Percentiles rank a stretch among this genome's conserved stretches.
These are phyloP conservation scores for Gobiocypris rarus DNA, from an alignment of 2,113 vertebrate species.

Conservation along the genomic window DNA sequence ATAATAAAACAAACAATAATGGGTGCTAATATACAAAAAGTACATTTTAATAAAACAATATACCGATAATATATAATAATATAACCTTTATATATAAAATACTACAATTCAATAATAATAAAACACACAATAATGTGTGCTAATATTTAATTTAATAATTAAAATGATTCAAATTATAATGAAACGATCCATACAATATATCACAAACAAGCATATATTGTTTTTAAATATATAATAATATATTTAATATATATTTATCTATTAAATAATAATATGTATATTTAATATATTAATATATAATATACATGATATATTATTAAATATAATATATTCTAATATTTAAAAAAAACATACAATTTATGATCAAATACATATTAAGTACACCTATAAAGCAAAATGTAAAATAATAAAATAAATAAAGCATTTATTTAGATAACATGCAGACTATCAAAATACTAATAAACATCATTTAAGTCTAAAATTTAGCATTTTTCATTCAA, in stretches of 20 bases:
- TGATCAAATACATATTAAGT: background rate
- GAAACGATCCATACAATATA: background rate
- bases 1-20: too few species aligned
- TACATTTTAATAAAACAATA: too few species aligned
- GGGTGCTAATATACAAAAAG: too few species aligned
- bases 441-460: background rate
- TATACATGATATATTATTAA: too few species aligned
- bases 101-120: background rate
- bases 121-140: background rate
- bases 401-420: background rate
- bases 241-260: too few species aligned
- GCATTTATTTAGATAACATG: background rate
- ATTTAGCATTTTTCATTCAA: background rate
- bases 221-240: too few species aligned
- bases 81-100: too few species aligned
- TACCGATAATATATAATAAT: too few species aligned
- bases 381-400: background rate
- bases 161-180: background rate
- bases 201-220: background rate
- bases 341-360: background rate
- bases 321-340: background rate
- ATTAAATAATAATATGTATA: too few species aligned
- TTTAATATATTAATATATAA: too few species aligned
- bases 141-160: background rate
- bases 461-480: background rate